phyloP scores from a whole-genome alignment of 1,140 invertebrate genomes.

The Caligus rogercresseyi region DNA sequence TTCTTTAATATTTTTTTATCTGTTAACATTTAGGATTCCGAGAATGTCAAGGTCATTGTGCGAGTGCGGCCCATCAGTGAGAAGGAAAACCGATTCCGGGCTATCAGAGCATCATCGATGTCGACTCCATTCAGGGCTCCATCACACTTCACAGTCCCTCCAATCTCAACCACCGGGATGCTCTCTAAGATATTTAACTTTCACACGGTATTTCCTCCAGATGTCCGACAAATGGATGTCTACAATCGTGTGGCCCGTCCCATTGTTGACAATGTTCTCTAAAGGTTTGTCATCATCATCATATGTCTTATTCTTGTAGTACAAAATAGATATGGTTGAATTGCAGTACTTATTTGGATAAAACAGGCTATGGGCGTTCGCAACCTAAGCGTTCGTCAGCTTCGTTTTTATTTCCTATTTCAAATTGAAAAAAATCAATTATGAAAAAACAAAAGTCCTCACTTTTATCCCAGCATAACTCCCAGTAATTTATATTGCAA shows the following conservation, averaged over 20 bases:
- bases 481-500: too few relatives aligned
- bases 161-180: constrained; percentile 32
- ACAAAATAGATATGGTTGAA: too few relatives aligned
- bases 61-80: constrained; percentile 66
- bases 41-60: constrained; percentile 58
- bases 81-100: constrained; percentile 49
- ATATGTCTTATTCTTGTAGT: too few relatives aligned
- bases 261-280: constrained; percentile 48
- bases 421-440: too few relatives aligned
- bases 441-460: too few relatives aligned
- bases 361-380: too few relatives aligned
- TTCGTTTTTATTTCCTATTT: too few relatives aligned
- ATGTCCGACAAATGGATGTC: constrained; percentile 34
- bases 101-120: constrained; percentile 46
- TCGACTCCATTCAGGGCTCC: constrained; percentile 49
- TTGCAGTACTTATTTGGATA: too few relatives aligned
- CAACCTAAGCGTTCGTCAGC: too few relatives aligned
- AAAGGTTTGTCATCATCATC: constrained; percentile 30
- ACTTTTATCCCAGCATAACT: too few relatives aligned
- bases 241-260: constrained; percentile 53
- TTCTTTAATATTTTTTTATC: too few relatives aligned
- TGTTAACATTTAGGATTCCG: too few relatives aligned
- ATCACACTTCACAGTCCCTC: constrained; percentile 7
- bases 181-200: constrained; percentile 54
- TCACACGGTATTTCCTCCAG: constrained; percentile 38